Percentiles rank a stretch among this genome's conserved stretches.
Evolutionary conservation across 2,113 vertebrate genomes (phyloP).

Genomic region (Euleptes europaea): DNA sequence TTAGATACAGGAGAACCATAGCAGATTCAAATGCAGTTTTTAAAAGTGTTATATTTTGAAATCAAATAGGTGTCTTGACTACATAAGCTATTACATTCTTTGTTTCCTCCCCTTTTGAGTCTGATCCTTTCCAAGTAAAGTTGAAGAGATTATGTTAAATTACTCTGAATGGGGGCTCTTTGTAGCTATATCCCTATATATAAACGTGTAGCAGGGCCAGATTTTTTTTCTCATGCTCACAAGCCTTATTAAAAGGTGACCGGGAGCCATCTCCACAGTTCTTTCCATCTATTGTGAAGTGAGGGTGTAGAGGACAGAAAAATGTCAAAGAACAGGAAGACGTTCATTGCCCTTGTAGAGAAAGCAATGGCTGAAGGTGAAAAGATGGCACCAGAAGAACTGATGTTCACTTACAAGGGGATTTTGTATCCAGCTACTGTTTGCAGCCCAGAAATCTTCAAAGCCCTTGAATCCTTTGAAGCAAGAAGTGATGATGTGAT

Average conservation of each 20-base stretch:
- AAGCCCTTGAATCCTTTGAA: constrained; percentile 55
- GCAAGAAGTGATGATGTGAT: constrained; percentile 72
- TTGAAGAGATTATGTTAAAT: background rate
- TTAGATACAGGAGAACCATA: background rate
- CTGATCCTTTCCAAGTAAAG: background rate
- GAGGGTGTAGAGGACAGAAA: background rate
- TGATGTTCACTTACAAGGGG: constrained; percentile 68
- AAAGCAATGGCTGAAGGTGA: background rate
- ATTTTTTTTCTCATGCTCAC: background rate
- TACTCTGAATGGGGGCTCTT: background rate
- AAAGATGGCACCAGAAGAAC: constrained; percentile 51
- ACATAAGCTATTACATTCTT: background rate
- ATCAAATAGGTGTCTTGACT: background rate
- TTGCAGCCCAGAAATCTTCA: constrained; percentile 60
- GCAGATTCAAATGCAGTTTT: background rate
- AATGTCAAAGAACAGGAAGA: constrained; percentile 10
- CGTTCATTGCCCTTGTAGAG: constrained; percentile 9
- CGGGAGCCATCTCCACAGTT: background rate
- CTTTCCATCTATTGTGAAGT: background rate
- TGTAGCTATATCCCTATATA: background rate
- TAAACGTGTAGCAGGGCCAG: background rate
- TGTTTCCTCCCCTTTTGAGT: background rate
- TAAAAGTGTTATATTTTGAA: background rate
- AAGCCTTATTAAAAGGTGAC: background rate
- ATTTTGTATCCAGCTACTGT: constrained; percentile 64